phyloP scores from a whole-genome alignment of 2,888 invertebrate species.

The Leuctra nigra region DNA sequence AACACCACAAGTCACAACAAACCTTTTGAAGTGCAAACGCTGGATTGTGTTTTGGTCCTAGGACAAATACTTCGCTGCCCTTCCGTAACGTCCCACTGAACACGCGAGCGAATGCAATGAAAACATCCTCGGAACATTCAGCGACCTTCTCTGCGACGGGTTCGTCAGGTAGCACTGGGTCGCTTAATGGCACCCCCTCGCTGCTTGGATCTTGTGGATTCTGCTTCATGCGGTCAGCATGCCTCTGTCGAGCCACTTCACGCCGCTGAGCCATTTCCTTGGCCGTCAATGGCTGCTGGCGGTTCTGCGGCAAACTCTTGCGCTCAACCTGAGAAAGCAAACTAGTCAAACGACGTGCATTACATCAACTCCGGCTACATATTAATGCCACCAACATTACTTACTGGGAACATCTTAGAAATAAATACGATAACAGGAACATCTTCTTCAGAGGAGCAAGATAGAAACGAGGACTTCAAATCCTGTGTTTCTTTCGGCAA shows the following conservation, averaged over 20 bases:
- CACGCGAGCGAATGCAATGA: slow-evolving; percentile 88
- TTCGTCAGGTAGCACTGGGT: slow-evolving; percentile 21
- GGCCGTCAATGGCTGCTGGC: slow-evolving; percentile 64
- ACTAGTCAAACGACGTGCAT: not conserved
- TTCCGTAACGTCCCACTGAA: slow-evolving; percentile 78
- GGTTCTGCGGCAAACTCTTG: slow-evolving; percentile 69
- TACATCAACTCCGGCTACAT: too few relatives aligned
- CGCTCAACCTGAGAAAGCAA: slow-evolving; percentile 47
- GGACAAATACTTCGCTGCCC: slow-evolving; percentile 72
- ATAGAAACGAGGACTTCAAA: slow-evolving; percentile 61
- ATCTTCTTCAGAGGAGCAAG: slow-evolving; percentile 56
- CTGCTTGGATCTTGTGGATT: not conserved
- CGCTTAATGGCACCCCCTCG: not conserved
- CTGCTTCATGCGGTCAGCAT: slow-evolving; percentile 47
- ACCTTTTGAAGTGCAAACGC: slow-evolving; percentile 33
- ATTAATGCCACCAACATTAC: too few relatives aligned
- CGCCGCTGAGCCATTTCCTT: slow-evolving; percentile 65
- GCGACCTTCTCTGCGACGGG: not conserved
- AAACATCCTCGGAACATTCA: slow-evolving; percentile 49
- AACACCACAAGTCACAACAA: not conserved
- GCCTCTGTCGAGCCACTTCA: slow-evolving; percentile 57
- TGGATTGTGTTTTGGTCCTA: slow-evolving; percentile 87
- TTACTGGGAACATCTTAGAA: slow-evolving; percentile 85
- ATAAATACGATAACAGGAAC: slow-evolving; percentile 68
- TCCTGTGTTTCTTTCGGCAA: slow-evolving; percentile 61